Base-by-base conservation (phyloP, 2,888 invertebrate genomes). In the Ryuthela nishihirai region DNA sequence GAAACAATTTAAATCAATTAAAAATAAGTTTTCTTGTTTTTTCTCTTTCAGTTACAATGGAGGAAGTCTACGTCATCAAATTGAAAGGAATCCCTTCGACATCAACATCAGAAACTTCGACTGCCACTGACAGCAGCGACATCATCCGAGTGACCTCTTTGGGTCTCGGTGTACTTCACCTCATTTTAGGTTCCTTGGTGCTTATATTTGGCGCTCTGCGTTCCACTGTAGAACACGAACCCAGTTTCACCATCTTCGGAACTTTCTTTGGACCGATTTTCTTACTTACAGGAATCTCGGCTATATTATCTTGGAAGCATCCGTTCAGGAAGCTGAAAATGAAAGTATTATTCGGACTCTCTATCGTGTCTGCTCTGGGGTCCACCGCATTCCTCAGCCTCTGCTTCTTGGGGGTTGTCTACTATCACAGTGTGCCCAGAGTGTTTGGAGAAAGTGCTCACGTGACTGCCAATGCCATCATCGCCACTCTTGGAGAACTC, bases 61-160 rank as follows among this genome's bases (percentile, higher is more conserved):
- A 64, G 42, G 64, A 64, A 34, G 54, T 64, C 4, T 64, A 64
- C 40, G 62, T 64, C 38, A 62, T 64, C 15, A 59, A 59, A 21
- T 34, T 64, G 9, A 50, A 54, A 29, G 62, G 64, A 12, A 45
- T 63, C 4, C 62, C 62, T 12, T 50, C 64, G 6, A 47, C 58
- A 10, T 26, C 60, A 1, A 38, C 48, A 6, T 38, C 56, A 1
- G 41, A 35, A 17, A 42, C 54, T 6, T 54, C 54, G 24, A 26
- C 54, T n/a, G 24, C 52, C 23, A 23, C 35, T 6, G 64, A 64
- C 32, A 38, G 43, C 26, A 46, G 47, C 23, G 64, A 64, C 35
- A 35, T 62, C 17, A 50, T 59, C 12, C 54, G 56, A 2, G 59
- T 54, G 10, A 52, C 62, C 10, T 41, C 47, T n/a, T 48, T 62